These are phyloP conservation scores for Pampus argenteus DNA, from an alignment of 2,797 vertebrate genomes.

Conservation along the genomic window DNA sequence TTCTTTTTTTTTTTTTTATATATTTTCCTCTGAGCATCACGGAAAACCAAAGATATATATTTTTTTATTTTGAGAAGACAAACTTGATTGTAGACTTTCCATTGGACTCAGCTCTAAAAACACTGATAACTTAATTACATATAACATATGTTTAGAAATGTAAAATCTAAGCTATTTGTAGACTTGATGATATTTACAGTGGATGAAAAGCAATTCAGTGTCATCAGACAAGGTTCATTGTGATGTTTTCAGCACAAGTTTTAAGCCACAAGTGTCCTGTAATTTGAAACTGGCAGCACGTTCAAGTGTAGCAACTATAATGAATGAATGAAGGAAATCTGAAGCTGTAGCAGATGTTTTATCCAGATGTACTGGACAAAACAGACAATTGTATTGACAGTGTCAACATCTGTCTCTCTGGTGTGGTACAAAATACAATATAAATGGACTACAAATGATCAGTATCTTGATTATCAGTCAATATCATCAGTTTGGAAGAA, in stretches of 20 bases:
- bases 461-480: not conserved
- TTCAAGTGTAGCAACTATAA: not conserved
- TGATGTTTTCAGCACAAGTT: too few species aligned
- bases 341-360: not conserved
- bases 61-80: too few species aligned
- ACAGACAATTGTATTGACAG: not conserved
- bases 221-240: not conserved
- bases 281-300: conserved; percentile 1
- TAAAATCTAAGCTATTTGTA: not conserved
- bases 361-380: conserved; percentile 19
- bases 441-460: conserved; percentile 1
- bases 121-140: too few species aligned
- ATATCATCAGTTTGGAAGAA: not conserved
- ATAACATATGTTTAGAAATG: not conserved
- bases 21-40: not conserved
- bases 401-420: conserved; percentile 8
- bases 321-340: conserved; percentile 13
- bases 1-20: too few species aligned
- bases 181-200: conserved; percentile 1
- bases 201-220: not conserved
- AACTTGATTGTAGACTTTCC: too few species aligned
- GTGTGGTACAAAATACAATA: not conserved
- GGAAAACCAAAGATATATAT: not conserved
- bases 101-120: too few species aligned
- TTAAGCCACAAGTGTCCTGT: not conserved